Evolutionary conservation across 2,113 vertebrate species (phyloP).

Genomic region (Todiramphus chloris): DNA sequence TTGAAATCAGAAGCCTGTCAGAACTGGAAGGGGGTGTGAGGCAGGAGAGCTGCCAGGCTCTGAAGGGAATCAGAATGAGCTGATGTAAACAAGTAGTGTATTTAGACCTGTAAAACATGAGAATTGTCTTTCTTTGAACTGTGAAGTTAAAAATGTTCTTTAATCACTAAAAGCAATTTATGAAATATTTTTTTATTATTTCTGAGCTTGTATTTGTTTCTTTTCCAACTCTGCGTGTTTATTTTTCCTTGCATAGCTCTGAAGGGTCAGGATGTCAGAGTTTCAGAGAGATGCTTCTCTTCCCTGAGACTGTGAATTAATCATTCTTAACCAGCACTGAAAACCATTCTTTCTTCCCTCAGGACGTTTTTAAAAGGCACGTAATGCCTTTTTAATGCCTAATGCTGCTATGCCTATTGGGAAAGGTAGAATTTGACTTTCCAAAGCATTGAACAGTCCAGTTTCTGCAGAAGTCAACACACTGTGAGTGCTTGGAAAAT

Average conservation of each 20-base stretch:
- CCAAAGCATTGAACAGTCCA: not conserved
- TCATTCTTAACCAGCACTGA: not conserved
- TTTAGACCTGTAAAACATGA: not conserved
- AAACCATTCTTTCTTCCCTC: not conserved
- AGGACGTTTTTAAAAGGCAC: not conserved
- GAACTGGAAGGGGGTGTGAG: not conserved
- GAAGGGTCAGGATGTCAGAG: not conserved
- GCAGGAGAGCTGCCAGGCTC: not conserved
- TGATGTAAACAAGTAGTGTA: not conserved
- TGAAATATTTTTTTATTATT: not conserved
- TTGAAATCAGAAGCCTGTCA: not conserved
- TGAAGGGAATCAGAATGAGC: not conserved
- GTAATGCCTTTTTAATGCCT: not conserved
- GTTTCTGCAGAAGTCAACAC: not conserved
- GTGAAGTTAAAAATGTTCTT: not conserved
- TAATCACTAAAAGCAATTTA: not conserved
- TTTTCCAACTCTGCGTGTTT: not conserved
- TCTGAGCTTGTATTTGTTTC: not conserved
- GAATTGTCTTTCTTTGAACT: not conserved
- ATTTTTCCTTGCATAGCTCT: not conserved
- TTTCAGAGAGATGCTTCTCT: not conserved
- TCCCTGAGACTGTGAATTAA: not conserved
- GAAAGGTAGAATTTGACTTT: slow-evolving; percentile 34
- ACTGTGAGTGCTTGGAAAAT: slow-evolving; percentile 18
- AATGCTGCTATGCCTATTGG: not conserved